phyloP scores from a whole-genome alignment of 2,888 invertebrate species.

The Pseudoips prasinana region DNA sequence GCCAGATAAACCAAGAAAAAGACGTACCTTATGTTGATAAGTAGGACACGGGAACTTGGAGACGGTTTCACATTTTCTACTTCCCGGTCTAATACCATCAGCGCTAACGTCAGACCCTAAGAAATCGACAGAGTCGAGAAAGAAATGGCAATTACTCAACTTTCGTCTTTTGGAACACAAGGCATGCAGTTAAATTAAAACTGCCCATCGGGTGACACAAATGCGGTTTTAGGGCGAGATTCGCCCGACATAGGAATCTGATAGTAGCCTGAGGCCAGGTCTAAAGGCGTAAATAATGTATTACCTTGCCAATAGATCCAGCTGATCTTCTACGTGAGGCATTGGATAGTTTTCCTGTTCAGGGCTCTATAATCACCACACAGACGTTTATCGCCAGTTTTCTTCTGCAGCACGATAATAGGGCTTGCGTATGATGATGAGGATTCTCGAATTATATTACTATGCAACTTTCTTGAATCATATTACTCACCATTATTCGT shows the following conservation, averaged over 20 bases:
- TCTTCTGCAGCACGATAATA: not conserved
- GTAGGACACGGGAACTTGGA: constrained; percentile 4
- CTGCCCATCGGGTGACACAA: constrained; percentile 1
- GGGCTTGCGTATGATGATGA: constrained; percentile 3
- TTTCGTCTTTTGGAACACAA: too few species aligned
- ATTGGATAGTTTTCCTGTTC: constrained; percentile 5
- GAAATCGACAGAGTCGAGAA: constrained; percentile 5
- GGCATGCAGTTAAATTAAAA: constrained; percentile 4
- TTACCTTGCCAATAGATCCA: constrained; percentile 1
- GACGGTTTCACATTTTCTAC: constrained; percentile 10
- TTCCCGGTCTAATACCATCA: constrained; percentile 10
- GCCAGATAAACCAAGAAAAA: constrained; percentile 3
- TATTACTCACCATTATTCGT: constrained; percentile 2
- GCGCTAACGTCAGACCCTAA: constrained; percentile 9
- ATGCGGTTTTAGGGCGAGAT: not conserved
- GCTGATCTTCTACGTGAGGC: constrained; percentile 2
- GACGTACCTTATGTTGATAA: constrained; percentile 3
- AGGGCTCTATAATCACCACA: constrained; percentile 1
- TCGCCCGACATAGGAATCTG: not conserved
- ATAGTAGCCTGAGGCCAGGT: not conserved
- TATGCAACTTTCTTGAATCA: constrained; percentile 3
- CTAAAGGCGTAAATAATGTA: constrained; percentile 2
- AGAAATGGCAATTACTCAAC: constrained; percentile 11
- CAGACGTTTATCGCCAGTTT: not conserved
- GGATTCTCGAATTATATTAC: constrained; percentile 1